Percentiles rank a stretch among this genome's conserved stretches.
phyloP scores from a whole-genome alignment of 1,140 invertebrate species.

The Nomia melanderi region DNA sequence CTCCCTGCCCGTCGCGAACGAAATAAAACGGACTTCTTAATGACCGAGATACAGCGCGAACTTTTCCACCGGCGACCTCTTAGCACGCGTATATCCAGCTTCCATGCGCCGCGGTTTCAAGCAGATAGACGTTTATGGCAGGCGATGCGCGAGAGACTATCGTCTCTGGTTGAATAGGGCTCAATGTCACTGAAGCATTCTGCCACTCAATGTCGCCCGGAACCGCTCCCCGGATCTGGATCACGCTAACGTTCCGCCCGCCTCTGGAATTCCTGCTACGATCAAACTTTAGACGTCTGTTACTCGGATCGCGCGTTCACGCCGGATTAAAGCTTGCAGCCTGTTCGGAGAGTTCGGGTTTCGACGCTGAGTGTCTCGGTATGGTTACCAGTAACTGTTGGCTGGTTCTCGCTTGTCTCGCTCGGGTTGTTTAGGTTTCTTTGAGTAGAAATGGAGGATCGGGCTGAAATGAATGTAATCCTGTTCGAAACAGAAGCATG shows the following conservation, averaged over 20 bases:
- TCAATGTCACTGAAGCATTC: slow-evolving; percentile 4
- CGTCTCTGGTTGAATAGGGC: not conserved
- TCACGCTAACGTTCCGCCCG: not conserved
- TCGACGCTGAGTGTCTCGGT: too few species aligned
- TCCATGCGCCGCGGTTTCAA: not conserved
- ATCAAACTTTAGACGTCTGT: not conserved
- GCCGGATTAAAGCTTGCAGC: not conserved
- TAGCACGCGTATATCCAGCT: too few species aligned
- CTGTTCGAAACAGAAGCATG: too few species aligned
- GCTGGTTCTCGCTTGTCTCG: too few species aligned
- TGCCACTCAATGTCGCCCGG: not conserved
- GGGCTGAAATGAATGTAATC: too few species aligned
- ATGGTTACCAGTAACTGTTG: too few species aligned
- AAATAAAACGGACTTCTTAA: not conserved
- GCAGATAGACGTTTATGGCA: not conserved
- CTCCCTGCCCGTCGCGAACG: too few species aligned
- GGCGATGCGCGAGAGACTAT: not conserved
- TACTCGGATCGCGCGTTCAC: not conserved
- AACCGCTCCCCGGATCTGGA: not conserved
- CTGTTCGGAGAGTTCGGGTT: too few species aligned
- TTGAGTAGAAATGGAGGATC: too few species aligned
- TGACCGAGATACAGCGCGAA: not conserved
- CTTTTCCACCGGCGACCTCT: not conserved
- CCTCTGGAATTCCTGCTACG: not conserved
- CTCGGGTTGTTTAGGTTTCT: too few species aligned